Percentiles rank a stretch among this genome's conserved stretches.
Evolutionary conservation across 1,140 invertebrate species (phyloP).

Genomic region (Anadara kagoshimensis): DNA sequence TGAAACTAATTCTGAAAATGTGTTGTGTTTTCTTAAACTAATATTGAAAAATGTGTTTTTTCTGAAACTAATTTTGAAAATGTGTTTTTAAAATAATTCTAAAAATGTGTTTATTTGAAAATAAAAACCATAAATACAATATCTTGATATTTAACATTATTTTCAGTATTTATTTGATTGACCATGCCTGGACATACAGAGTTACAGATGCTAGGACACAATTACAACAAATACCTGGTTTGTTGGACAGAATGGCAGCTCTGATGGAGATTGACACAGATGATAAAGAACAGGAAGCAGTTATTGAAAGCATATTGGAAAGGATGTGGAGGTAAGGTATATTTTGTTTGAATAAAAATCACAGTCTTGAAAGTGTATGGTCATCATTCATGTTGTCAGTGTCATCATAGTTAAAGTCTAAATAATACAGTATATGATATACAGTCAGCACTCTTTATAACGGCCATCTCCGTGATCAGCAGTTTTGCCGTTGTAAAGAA

Average conservation of each 20-base stretch:
- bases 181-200: constrained; percentile 93
- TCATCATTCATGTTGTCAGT: too few relatives aligned
- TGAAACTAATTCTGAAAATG: too few relatives aligned
- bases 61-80: neutral
- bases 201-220: constrained; percentile 79
- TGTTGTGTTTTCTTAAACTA: too few relatives aligned
- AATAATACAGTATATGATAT: too few relatives aligned
- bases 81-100: neutral
- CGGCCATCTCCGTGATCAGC: too few relatives aligned
- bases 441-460: too few relatives aligned
- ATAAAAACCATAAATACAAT: constrained; percentile 1
- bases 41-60: too few relatives aligned
- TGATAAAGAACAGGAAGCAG: constrained; percentile 72
- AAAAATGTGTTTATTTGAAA: neutral
- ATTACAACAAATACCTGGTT: constrained; percentile 78
- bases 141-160: neutral
- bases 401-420: too few relatives aligned
- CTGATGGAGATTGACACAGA: constrained; percentile 81
- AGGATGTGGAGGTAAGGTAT: constrained; percentile 84
- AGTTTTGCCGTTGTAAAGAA: too few relatives aligned
- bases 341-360: too few relatives aligned
- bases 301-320: constrained; percentile 80
- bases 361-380: too few relatives aligned
- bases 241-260: constrained; percentile 83
- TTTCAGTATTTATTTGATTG: constrained; percentile 85